These are phyloP conservation scores for Serripes groenlandicus DNA, from an alignment of 2,888 invertebrate genomes.

Conservation along the genomic window DNA sequence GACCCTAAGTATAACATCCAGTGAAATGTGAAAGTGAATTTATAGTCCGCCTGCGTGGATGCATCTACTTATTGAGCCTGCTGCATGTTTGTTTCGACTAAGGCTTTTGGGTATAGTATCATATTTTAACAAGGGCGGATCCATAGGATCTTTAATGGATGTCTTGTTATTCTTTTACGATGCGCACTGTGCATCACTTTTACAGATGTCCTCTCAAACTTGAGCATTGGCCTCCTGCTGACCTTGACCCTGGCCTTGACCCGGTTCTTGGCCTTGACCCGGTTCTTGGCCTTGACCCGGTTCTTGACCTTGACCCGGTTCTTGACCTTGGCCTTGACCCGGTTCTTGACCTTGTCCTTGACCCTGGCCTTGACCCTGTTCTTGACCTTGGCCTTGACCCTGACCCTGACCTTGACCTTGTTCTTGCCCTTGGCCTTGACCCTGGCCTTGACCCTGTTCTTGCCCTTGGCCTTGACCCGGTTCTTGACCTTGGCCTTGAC, in stretches of 20 bases:
- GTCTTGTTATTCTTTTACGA: too few species aligned
- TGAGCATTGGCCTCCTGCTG: background rate
- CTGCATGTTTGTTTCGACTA: too few species aligned
- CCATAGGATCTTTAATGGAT: too few species aligned
- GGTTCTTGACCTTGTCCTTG: background rate
- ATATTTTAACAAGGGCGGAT: too few species aligned
- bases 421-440: background rate
- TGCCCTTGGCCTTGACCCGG: background rate
- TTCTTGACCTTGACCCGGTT: background rate
- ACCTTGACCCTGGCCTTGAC: background rate
- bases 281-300: background rate
- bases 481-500: background rate
- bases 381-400: constrained; percentile 1
- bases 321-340: background rate
- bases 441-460: background rate
- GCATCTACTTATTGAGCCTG: too few species aligned
- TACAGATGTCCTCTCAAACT: too few species aligned
- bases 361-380: background rate
- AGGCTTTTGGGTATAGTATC: too few species aligned
- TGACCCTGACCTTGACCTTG: constrained; percentile 4
- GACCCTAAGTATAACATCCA: too few species aligned
- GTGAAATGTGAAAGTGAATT: too few species aligned
- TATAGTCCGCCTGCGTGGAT: too few species aligned
- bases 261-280: background rate
- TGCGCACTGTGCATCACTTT: too few species aligned